Base-by-base conservation (phyloP, 2,797 vertebrate species). In the Macrochelys suwanniensis region DNA sequence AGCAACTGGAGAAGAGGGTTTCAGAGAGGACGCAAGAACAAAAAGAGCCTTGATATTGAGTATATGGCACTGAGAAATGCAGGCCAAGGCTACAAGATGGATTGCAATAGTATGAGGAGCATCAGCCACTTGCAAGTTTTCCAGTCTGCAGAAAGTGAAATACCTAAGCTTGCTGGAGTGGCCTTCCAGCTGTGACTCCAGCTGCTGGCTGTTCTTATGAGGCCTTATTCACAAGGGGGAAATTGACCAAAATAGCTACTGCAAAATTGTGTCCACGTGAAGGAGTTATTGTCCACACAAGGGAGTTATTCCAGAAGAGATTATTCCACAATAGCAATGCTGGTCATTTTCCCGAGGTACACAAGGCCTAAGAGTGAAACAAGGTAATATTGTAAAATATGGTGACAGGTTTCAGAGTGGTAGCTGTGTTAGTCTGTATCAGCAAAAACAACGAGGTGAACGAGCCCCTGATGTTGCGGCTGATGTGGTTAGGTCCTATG, bases 301-400 rank as follows among this genome's bases (percentile, higher is more conserved):
- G 2, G 74, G 82, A 42, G 80, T 82, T 15, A 1, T 7, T 71
- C 56, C 26, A 78, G 50, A 50, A n/a, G 33, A n/a, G 33, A 16
- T 65, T n/a, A 65, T 65, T 16, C 26, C 33, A 65, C 33, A 65
- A 65, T n/a, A n/a, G 61, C 61, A 33, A 16, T 65, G 8, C 31
- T 19, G 21, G 31, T 65, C 33, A 16, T 16, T 65, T n/a, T 13
- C 2, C 0, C 12, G 71, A 42, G 25, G 26, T 0, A 17, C 31
- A 68, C 5, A 81, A 92, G 26, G 37, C 31, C 33, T 33, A 26
- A 90, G 85, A 74, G 33, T 31, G 47, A n/a, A 68, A 68, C 42
- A 37, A 16, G 53, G n/a, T 23, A 79, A 49, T 15, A 50, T n/a
- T 56, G 0, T 50, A 51, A 47, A 47, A 47, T 47, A 5, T 47